Conservation (phyloP, 2,113 vertebrate genomes). For the Toxostoma redivivum region DNA sequence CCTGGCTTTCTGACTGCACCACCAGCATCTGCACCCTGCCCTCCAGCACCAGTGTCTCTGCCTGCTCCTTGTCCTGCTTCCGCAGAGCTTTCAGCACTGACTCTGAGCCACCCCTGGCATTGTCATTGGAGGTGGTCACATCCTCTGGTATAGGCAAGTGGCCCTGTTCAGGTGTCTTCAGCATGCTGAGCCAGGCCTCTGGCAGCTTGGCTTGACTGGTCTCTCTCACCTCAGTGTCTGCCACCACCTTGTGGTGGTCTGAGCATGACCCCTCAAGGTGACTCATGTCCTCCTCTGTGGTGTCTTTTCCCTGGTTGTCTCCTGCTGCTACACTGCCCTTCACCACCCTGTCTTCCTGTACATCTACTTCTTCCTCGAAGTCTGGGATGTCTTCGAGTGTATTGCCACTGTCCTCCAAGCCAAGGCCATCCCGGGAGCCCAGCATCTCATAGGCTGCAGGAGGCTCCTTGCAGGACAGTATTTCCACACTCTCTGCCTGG, state of each 20-base stretch:
- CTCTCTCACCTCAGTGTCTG: not conserved
- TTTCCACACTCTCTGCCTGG: not conserved
- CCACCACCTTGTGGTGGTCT: not conserved
- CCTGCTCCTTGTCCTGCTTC: constrained; percentile 89
- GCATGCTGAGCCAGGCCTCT: not conserved
- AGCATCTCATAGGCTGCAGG: not conserved
- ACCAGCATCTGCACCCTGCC: constrained; percentile 92
- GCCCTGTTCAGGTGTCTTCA: not conserved
- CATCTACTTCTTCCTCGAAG: constrained; percentile 54
- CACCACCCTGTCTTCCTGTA: not conserved
- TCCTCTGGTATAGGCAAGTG: not conserved
- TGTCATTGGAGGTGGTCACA: rapidly evolving
- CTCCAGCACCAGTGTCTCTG: constrained; percentile 85
- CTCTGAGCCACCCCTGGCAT: constrained; percentile 51
- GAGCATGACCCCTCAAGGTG: not conserved
- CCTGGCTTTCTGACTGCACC: constrained; percentile 73
- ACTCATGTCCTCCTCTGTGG: not conserved
- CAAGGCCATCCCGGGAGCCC: constrained; percentile 22
- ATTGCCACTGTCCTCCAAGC: constrained; percentile 39
- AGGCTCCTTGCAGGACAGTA: constrained; percentile 18
- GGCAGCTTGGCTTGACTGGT: not conserved
- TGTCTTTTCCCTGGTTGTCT: not conserved
- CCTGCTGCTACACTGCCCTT: not conserved
- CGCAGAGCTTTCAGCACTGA: constrained; percentile 76
- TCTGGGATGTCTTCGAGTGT: constrained; percentile 18